These are phyloP conservation scores for Nannoperca obscura DNA, from an alignment of 2,797 vertebrate species.

Conservation along the genomic window DNA sequence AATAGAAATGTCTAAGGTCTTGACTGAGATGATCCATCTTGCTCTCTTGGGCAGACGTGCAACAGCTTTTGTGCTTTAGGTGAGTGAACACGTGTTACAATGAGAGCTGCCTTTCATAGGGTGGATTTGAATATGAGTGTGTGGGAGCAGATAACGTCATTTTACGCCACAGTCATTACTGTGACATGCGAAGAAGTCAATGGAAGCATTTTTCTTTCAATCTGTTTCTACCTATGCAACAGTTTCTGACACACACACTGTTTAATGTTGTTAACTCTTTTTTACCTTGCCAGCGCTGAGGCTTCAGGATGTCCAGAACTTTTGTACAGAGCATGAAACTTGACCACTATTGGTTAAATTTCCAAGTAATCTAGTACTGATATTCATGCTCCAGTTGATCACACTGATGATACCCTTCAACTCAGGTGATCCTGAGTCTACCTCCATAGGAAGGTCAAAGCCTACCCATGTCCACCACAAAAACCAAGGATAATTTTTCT, in stretches of 20 bases:
- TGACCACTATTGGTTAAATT: neutral
- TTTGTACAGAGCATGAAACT: neutral
- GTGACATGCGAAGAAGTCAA: constrained; percentile 26
- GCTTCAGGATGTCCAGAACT: neutral
- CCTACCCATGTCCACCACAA: neutral
- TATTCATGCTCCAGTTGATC: neutral
- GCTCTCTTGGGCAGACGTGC: constrained; percentile 48
- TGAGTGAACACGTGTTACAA: constrained; percentile 55
- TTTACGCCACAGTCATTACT: constrained; percentile 24
- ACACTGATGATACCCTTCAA: neutral
- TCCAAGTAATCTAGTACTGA: neutral
- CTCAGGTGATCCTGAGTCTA: neutral
- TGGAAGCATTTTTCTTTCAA: constrained; percentile 34
- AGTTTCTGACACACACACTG: neutral
- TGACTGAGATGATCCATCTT: constrained; percentile 72
- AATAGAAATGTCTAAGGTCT: constrained; percentile 72
- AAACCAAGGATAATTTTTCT: neutral
- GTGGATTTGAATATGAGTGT: constrained; percentile 45
- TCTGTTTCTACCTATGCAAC: neutral
- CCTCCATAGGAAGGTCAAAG: too few species aligned
- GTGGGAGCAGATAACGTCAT: constrained; percentile 27
- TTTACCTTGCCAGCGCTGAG: neutral
- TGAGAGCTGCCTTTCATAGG: constrained; percentile 25
- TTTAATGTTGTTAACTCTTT: neutral
- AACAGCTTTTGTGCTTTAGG: constrained; percentile 58